A percentile compares a stretch with the other conserved stretches of the same genome.
Evolutionary conservation across 2,888 invertebrate genomes (phyloP).

Genomic region (Drosophila engyochracea): DNA sequence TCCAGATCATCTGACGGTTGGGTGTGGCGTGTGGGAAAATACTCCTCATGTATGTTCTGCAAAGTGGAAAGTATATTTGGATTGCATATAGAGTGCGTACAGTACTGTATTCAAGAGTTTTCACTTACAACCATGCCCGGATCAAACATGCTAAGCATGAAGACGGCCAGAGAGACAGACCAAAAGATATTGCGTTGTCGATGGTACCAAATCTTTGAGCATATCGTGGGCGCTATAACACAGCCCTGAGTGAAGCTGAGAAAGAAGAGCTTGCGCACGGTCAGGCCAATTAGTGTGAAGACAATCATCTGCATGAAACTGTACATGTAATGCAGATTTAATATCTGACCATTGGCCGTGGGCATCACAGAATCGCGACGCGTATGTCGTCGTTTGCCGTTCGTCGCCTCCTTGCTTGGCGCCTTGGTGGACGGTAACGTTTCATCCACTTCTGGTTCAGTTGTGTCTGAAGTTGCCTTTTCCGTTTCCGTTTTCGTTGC

Average conservation of each 20-base stretch:
- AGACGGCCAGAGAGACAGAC: constrained; percentile 85
- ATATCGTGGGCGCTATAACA: constrained; percentile 89
- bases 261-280: constrained; percentile 84
- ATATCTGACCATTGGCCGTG: constrained; percentile 56
- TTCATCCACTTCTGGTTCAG: constrained; percentile 38
- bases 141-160: constrained; percentile 86
- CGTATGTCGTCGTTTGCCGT: constrained; percentile 31
- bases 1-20: constrained; percentile 89
- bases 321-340: constrained; percentile 87
- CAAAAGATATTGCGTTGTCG: constrained; percentile 85
- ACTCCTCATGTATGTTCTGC: constrained; percentile 84
- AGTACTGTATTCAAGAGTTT: neutral
- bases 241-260: constrained; percentile 84
- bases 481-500: constrained; percentile 5
- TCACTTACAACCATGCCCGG: constrained; percentile 82
- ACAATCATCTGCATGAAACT: constrained; percentile 90
- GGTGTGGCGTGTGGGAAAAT: constrained; percentile 86
- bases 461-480: constrained; percentile 2
- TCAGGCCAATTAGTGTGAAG: constrained; percentile 86
- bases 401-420: constrained; percentile 34
- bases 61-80: neutral
- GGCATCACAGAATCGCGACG: constrained; percentile 55
- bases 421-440: constrained; percentile 44
- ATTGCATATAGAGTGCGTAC: neutral
- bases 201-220: constrained; percentile 87